Base-by-base conservation (phyloP, 2,113 vertebrate species). In the Glaucidium brasilianum region DNA sequence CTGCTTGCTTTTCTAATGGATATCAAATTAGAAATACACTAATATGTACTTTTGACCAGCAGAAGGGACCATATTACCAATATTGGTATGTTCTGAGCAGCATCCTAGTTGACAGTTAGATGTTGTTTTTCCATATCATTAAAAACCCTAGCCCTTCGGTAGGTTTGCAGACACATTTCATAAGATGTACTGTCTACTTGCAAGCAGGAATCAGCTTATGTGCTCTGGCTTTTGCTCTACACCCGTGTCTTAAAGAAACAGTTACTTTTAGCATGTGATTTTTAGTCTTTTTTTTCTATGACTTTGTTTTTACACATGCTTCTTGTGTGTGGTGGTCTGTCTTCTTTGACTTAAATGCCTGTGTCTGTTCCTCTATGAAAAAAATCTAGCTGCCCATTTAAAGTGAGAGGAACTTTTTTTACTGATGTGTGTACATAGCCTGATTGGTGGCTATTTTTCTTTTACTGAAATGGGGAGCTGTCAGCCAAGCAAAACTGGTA, bases 101-200 rank as follows among this genome's bases (percentile, higher is more conserved):
- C 32, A 32, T 15, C 6, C 10, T 52, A 11, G 29, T 49, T 60
- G 10, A 39, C 37, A 37, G n/a, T 62, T 55, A 32, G 67, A 16
- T n/a, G 34, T 66, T 75, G 12, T 4, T 69, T 83, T 85, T 58
- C 59, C 3, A 0, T 71, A 8, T n/a, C 6, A 30, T 69, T 73
- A 43, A 60, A 60, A 79, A 11, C 20, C 17, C 49, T 55, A 67
- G 10, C 26, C 27, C 30, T 76, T 60, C 35, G 11, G 41, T 56
- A 41, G 21, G 14, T 29, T 77, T 86, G 45, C 18, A 56, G 67
- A 10, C 11, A 20, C 0, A 0, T 56, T 56, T 75, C 9, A 1
- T 52, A 43, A 47, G 26, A 10, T 47, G 5, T 37, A 15, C 41
- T 4, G 2, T 77, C 63, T 94, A 0, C 35, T 69, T 84, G 50